These are phyloP conservation scores for Montipora capitata DNA, from an alignment of 92 coral and sea anemone genomes.

Conservation along the genomic window DNA sequence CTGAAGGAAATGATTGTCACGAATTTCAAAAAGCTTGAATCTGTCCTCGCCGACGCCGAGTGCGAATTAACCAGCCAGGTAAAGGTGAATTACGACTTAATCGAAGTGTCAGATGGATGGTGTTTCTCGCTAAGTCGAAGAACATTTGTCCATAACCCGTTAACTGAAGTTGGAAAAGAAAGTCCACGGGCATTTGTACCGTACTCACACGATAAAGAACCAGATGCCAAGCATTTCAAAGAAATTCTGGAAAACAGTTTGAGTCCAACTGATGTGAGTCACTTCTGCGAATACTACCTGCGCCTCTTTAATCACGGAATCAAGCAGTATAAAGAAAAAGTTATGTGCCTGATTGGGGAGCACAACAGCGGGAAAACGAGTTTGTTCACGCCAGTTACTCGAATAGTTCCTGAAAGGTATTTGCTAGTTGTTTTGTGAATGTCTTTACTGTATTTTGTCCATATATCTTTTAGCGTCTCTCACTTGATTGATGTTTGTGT, in stretches of 20 bases:
- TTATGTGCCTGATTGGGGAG: conserved; percentile 39
- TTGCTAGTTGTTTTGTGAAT: neutral
- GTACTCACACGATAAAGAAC: neutral
- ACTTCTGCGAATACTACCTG: conserved; percentile 36
- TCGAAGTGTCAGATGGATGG: conserved; percentile 5
- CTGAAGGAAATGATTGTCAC: neutral
- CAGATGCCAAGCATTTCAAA: conserved; percentile 12
- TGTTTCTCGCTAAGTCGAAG: neutral
- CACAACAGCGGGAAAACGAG: conserved; percentile 40
- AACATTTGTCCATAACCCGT: neutral
- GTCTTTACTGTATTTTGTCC: too few species aligned
- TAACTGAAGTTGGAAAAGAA: neutral
- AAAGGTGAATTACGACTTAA: neutral
- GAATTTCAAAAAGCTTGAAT: neutral
- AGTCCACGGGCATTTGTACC: conserved; percentile 12
- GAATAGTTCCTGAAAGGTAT: neutral
- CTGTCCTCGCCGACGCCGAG: conserved; percentile 12
- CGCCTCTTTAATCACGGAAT: conserved; percentile 12
- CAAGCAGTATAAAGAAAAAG: conserved; percentile 24
- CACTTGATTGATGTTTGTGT: too few species aligned
- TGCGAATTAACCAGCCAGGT: neutral
- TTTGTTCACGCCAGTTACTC: conserved; percentile 17
- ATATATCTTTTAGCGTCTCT: too few species aligned
- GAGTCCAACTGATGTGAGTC: conserved; percentile 1
- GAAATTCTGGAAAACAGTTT: conserved; percentile 38